phyloP scores from a whole-genome alignment of 2,888 invertebrate genomes.

The Anodontia alba region DNA sequence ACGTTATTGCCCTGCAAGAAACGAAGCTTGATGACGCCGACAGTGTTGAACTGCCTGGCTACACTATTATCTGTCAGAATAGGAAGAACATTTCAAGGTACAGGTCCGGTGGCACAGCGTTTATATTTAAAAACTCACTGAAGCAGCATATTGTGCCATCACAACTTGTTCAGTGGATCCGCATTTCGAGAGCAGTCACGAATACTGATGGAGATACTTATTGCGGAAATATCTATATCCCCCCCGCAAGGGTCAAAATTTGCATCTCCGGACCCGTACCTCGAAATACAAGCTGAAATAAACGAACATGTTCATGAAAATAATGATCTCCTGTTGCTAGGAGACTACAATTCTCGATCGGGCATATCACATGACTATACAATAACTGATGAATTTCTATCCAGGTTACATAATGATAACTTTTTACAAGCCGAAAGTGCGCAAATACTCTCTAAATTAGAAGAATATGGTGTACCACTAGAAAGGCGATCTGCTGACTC shows the following conservation, averaged over 20 bases:
- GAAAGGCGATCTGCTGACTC: conserved; percentile 6
- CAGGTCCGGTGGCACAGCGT: background rate
- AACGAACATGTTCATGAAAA: background rate
- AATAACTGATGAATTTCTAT: conserved; percentile 7
- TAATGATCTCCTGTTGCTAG: background rate
- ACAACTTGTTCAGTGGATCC: background rate
- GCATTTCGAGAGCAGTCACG: background rate
- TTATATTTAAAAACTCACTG: background rate
- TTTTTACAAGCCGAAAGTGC: background rate
- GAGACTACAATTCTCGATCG: conserved; percentile 11
- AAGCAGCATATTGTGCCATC: background rate
- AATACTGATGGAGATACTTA: background rate
- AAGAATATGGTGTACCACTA: background rate
- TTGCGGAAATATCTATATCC: background rate
- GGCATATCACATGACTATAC: background rate
- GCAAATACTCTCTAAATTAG: background rate
- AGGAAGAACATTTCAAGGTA: background rate
- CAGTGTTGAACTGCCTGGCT: background rate
- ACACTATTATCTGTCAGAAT: background rate
- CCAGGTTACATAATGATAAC: background rate
- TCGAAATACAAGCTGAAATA: background rate
- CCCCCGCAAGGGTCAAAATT: background rate
- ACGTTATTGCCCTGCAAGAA: background rate
- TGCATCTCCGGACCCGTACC: background rate
- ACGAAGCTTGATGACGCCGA: background rate